phyloP scores from a whole-genome alignment of 2,797 vertebrate species.

The Podarcis lilfordi region DNA sequence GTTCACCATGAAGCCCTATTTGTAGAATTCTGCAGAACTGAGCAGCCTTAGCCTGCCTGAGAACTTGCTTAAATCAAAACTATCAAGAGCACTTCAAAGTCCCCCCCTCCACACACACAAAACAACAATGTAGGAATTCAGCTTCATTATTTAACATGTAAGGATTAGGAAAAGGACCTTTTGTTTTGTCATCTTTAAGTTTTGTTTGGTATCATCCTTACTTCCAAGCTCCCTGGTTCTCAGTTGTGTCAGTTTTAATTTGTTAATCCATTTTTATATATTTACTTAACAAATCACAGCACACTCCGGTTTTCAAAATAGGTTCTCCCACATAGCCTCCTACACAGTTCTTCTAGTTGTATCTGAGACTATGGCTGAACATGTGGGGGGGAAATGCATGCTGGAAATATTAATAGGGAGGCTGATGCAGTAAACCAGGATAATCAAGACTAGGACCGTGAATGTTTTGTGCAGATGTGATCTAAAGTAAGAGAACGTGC shows the following conservation, averaged over 20 bases:
- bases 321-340: slow-evolving; percentile 55
- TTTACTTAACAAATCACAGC: slow-evolving; percentile 35
- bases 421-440: slow-evolving; percentile 14
- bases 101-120: not conserved
- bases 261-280: slow-evolving; percentile 59
- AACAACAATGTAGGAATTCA: not conserved
- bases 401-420: slow-evolving; percentile 48
- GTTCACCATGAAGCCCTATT: not conserved
- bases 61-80: not conserved
- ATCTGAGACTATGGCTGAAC: slow-evolving; percentile 35
- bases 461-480: not conserved
- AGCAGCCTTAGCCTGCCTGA: not conserved
- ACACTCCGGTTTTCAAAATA: slow-evolving; percentile 56
- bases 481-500: not conserved
- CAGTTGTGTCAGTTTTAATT: slow-evolving; percentile 42
- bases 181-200: slow-evolving; percentile 51
- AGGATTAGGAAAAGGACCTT: slow-evolving; percentile 33
- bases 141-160: not conserved
- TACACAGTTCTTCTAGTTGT: slow-evolving; percentile 36
- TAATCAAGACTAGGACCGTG: slow-evolving; percentile 27
- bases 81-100: not conserved
- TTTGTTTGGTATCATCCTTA: not conserved
- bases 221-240: slow-evolving; percentile 45
- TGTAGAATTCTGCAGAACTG: not conserved
- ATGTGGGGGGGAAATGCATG: slow-evolving; percentile 4